Base-by-base conservation (phyloP, 2,888 invertebrate genomes). In the Torymus aiolomorphi region DNA sequence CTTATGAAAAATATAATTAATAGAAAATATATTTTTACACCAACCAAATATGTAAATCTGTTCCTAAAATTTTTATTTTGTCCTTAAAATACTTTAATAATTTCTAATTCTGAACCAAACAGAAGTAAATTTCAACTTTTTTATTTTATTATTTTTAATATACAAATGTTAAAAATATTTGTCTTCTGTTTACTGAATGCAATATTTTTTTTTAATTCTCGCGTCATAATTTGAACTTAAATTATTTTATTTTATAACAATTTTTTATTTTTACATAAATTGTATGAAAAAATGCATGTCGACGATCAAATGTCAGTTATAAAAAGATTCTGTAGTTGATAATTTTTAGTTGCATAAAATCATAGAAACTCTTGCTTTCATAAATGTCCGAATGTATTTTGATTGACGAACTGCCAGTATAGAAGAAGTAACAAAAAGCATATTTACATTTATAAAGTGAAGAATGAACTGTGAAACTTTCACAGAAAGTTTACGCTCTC, bases 121-220 rank as follows among this genome's bases (percentile, higher is more conserved):
- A 24, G 10, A 12, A 20, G 18, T 31, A 18, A 49, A n/a, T 70
- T 54, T 42, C n/a, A 72, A 61, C 18, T 10, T 18, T 77, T 77
- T 71, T 20, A 14, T 71, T 77, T 78, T 67, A 31, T 67, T 72
- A 12, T 63, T 16, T 74, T 62, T 13, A 54, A 56, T 24, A 51
- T 78, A 78, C 78, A 74, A 74, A 74, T 67, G 4, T 72, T 51
- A 66, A 73, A 77, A 78, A 73, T 73, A 73, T 78, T 67, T 42
- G 8, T 8, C 42, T 66, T 77, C 2, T 71, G 42, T 65, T 66
- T 54, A 65, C 69, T 62, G 42, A 76, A 69, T 54, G 67, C 54
- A n/a, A 59, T 5, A n/a, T 56, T 20, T 76, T 24, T 24, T 54
- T 76, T 52, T 54, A 61, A 62, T 54, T 51, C 14, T 11, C 42